Conservation (phyloP, 1,140 invertebrate genomes). For the Zaprionus tsacasi region DNA sequence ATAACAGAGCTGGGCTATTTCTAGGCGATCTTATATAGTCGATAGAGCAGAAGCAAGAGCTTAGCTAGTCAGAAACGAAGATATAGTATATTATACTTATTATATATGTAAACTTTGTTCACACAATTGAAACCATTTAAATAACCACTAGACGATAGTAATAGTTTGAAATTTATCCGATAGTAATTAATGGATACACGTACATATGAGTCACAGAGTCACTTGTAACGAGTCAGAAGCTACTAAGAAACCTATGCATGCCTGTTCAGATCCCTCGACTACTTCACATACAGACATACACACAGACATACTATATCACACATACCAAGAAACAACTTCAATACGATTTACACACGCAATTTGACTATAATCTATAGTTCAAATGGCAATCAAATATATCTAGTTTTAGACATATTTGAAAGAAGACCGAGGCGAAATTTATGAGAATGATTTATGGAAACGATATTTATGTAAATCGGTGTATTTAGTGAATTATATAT, state of each 20-base stretch:
- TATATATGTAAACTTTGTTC: too few species aligned
- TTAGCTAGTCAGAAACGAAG: not conserved
- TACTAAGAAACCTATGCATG: not conserved
- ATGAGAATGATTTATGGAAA: constrained; percentile 19
- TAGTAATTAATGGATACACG: not conserved
- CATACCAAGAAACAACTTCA: not conserved
- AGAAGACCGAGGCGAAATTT: not conserved
- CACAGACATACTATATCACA: not conserved
- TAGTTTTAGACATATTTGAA: not conserved
- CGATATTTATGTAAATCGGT: constrained; percentile 60
- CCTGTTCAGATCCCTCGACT: not conserved
- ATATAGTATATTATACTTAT: not conserved
- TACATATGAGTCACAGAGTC: too few species aligned
- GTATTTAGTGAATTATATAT: constrained; percentile 35
- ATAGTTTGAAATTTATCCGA: not conserved
- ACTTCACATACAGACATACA: not conserved
- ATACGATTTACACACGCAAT: constrained; percentile 5
- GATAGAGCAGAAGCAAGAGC: not conserved
- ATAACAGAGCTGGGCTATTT: not conserved
- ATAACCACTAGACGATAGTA: not conserved
- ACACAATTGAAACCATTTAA: not conserved
- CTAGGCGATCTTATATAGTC: not conserved
- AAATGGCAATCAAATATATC: not conserved
- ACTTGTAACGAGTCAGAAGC: not conserved
- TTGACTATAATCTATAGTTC: not conserved